Evolutionary conservation across 92 coral and sea anemone species (phyloP), one percentile per base, ranked within the genome.

Genomic region (Zoanthus sansibaricus): DNA sequence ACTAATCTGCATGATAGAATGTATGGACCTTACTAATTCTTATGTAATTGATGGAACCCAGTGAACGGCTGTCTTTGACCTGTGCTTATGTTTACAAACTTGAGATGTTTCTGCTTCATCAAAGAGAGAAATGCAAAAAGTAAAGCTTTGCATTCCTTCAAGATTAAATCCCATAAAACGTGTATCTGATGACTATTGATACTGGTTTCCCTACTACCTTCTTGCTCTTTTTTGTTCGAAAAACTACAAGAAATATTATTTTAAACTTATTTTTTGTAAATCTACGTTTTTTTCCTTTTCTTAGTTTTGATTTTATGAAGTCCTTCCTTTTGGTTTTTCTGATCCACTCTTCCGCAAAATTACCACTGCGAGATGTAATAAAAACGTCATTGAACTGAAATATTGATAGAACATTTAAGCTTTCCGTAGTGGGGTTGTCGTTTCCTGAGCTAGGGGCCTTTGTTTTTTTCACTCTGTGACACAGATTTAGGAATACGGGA

Each of bases 31-130:
- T n/a, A n/a, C n/a, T n/a, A n/a, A n/a, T n/a, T n/a, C n/a, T n/a
- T n/a, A n/a, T n/a, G n/a, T n/a, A 46, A 11, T 1, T 21, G 42
- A 1, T 45, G 55, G 59, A 80, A 80, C 58, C 70, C 55, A 31
- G 14, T 32, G n/a, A 17, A 62, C 85, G 45, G 85, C 73, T 18
- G 46, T 80, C 85, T 80, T 66, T 66, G 75, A 15, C 72, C n/a
- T 64, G n/a, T 48, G 45, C 66, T 71, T 16, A 67, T 13, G 25
- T 78, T 61, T 62, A 15, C 16, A 31, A 69, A 18, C 46, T 10
- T 14, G 5, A 69, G 15, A 11, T 7, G 2, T 69, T 9, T 69
- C 17, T 61, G 68, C n/a, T 61, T 61, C 46, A 20, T 33, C 20
- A 16, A 12, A 1, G 16, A 33, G 33, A 46, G 20, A 16, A 42